These are phyloP conservation scores for Acrocephalus kingi DNA, from an alignment of 2,113 vertebrate species.

Conservation along the genomic window DNA sequence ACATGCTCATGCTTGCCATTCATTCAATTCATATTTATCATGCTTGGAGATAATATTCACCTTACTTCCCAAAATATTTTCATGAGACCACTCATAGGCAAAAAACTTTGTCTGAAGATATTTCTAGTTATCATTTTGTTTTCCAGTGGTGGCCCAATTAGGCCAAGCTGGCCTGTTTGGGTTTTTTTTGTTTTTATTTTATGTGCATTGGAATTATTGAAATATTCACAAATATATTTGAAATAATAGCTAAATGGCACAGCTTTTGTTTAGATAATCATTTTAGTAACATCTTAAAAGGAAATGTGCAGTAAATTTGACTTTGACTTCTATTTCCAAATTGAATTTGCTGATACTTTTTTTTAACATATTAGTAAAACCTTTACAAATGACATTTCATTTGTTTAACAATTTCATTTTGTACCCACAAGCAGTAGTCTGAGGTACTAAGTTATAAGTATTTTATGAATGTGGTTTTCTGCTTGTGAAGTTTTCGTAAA, in stretches of 20 bases:
- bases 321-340: not conserved
- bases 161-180: not conserved
- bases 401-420: too few species aligned
- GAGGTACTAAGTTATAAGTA: not conserved
- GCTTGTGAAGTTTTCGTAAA: not conserved
- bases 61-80: not conserved
- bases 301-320: not conserved
- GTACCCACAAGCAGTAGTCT: too few species aligned
- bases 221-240: not conserved
- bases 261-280: not conserved
- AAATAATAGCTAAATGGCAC: not conserved
- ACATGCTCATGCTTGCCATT: not conserved
- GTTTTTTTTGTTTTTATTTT: not conserved
- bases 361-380: not conserved
- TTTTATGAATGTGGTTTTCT: not conserved
- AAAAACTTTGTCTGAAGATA: not conserved
- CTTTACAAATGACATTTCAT: not conserved
- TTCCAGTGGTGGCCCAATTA: not conserved
- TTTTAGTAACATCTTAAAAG: not conserved
- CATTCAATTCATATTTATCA: not conserved
- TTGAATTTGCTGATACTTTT: not conserved
- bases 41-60: not conserved
- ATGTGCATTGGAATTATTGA: not conserved
- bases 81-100: not conserved
- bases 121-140: not conserved